Evolutionary conservation across 2,797 vertebrate genomes (phyloP), one percentile per base, ranked within the genome.

Genomic region (Clamator glandarius): DNA sequence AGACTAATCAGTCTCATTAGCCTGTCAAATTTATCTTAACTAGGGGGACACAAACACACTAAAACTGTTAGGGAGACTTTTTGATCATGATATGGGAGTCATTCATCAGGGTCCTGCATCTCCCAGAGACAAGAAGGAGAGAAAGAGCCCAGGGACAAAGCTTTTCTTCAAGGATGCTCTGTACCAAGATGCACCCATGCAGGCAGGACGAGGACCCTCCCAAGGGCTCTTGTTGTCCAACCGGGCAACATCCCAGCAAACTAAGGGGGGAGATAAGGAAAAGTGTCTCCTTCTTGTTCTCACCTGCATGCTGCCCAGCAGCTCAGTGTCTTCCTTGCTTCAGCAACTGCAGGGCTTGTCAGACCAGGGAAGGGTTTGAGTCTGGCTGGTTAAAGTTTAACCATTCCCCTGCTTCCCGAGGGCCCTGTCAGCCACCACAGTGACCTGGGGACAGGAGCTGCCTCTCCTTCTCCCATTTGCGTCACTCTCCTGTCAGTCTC

Each of bases 1-100:
- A 97, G 93, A 98, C 97, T 98, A 98, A 99, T 99, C 98, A 97
- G 97, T 98, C 98, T 99, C 98, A 98, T 98, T 98, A 98, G 98
- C 97, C 97, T 97, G 93, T 98, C 97, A 97, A 97, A 98, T 98
- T 98, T 98, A 98, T 99, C 98, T 98, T 98, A 97, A 98, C 98
- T 96, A 97, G 95, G 80, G 96, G 97, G 97, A 98, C 97, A 98
- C 96, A 97, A 97, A 97, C 98, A 98, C 97, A 97, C 97, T 98
- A 98, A 98, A 98, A 98, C 97, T 98, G 97, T 98, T 98, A 94
- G 97, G 96, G 93, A 97, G 96, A 94, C 97, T 98, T 97, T 98
- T 97, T 98, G 97, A 98, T 98, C 97, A 98, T 96, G 95, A 95
- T 96, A 97, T 97, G 94, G 76, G 85, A 95, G 97, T 94, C 98